Conservation (phyloP, 2,113 vertebrate species). For the Spea bombifrons region DNA sequence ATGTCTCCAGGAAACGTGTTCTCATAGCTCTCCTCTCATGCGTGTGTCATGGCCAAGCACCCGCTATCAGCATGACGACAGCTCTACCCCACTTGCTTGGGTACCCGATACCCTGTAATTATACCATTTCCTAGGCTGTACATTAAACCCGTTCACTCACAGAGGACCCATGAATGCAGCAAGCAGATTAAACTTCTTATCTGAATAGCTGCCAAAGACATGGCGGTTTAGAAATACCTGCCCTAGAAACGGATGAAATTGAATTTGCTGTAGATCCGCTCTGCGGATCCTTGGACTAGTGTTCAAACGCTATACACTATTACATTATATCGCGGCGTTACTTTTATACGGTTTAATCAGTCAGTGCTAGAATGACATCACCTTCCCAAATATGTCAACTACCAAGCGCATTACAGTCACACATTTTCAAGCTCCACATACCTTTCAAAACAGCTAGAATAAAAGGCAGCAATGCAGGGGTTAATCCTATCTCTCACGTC, state of each 20-base stretch:
- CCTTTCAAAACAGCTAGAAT: not conserved
- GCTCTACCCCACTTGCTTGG: not conserved
- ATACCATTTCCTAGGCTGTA: not conserved
- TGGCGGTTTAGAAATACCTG: too few relatives aligned
- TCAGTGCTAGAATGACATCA: constrained; percentile 16
- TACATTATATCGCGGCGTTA: too few relatives aligned
- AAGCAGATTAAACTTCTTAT: too few relatives aligned
- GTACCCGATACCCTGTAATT: constrained; percentile 10
- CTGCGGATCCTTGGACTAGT: too few relatives aligned
- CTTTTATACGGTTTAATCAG: not conserved
- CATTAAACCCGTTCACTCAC: not conserved
- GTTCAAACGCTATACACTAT: too few relatives aligned
- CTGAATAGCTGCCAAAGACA: too few relatives aligned
- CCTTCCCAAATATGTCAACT: constrained; percentile 13
- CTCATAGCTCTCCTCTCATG: not conserved
- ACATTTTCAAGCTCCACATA: not conserved
- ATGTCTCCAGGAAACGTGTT: constrained; percentile 25
- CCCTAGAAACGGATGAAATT: too few relatives aligned
- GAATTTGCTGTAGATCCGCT: too few relatives aligned
- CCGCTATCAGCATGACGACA: not conserved
- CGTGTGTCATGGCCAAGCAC: not conserved
- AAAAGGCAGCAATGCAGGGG: not conserved
- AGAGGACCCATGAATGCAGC: too few relatives aligned
- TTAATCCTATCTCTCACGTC: constrained; percentile 9
- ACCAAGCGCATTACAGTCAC: constrained; percentile 18